Percentiles rank a stretch among this genome's conserved stretches.
phyloP scores from a whole-genome alignment of 2,797 vertebrate species.

The Balearica regulorum region DNA sequence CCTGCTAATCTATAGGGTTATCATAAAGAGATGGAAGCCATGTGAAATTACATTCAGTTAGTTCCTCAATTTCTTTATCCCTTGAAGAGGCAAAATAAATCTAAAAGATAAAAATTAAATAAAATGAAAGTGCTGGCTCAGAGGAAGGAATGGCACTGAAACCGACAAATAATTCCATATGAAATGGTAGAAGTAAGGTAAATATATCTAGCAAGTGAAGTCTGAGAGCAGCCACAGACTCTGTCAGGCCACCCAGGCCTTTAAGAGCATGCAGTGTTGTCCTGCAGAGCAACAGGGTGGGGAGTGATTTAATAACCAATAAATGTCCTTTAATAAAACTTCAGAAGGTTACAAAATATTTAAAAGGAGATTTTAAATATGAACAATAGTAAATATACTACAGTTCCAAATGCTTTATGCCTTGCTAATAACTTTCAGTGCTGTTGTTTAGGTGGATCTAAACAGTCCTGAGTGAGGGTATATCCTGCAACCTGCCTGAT shows the following conservation, averaged over 20 bases:
- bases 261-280: constrained; percentile 1
- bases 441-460: background rate
- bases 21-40: background rate
- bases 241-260: constrained; percentile 37
- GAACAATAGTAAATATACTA: background rate
- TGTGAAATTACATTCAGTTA: background rate
- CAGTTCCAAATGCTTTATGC: background rate
- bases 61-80: background rate
- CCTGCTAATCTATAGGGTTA: background rate
- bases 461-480: background rate
- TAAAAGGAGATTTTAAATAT: background rate
- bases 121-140: background rate
- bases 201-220: constrained; percentile 28
- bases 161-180: constrained; percentile 26
- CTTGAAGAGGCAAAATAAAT: constrained; percentile 1
- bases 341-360: constrained; percentile 21
- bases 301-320: constrained; percentile 37
- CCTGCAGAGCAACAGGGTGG: background rate
- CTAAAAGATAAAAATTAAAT: constrained; percentile 11
- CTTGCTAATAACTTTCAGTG: background rate
- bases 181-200: constrained; percentile 40
- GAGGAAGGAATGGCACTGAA: constrained; percentile 24
- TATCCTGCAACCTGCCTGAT: background rate
- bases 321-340: constrained; percentile 20
- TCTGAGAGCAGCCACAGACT: background rate